Base-by-base conservation (phyloP, 2,113 vertebrate genomes). In the Triplophysa siluroides region DNA sequence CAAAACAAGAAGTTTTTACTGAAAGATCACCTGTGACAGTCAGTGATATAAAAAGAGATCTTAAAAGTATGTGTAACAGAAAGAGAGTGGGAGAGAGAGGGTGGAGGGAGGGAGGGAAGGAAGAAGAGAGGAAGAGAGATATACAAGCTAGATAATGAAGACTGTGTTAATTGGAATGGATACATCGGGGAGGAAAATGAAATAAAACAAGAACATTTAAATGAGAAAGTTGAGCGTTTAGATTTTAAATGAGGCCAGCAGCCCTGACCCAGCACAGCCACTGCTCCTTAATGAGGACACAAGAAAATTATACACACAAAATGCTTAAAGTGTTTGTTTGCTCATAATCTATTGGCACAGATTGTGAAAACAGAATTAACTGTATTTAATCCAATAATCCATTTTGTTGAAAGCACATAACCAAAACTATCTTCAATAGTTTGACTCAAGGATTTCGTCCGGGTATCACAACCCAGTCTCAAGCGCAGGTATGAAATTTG, bases 171-270 rank as follows among this genome's bases (percentile, higher is more conserved):
- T 87, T 88, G 85, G 85, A 78, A 79, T 26, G 58, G 73, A 79
- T 84, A 78, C 85, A 84, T 85, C 71, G 54, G 85, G 85, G 85
- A 87, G 81, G 70, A 77, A 76, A 83, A 79, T 76, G 72, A 81
- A 79, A 83, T 83, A 79, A 76, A 71, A 81, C 52, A 24, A 52
- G 65, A 82, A 69, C 80, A 81, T 84, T 83, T 76, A 85, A 81
- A 84, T 77, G 81, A 85, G 78, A 71, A 77, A 78, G 83, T 86
- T 78, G 73, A 79, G 83, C 79, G 81, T 84, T 84, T 81, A 81
- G 83, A 65, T 84, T 86, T 83, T 83, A 85, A 88, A 88, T 85
- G 87, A 88, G 87, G 85, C 83, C 78, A 83, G 70, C 62, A 80
- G 81, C 80, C 78, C 69, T 86, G 67, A 78, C 76, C 79, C 78